phyloP scores from a whole-genome alignment of 1,140 invertebrate species.

The Pinna nobilis region DNA sequence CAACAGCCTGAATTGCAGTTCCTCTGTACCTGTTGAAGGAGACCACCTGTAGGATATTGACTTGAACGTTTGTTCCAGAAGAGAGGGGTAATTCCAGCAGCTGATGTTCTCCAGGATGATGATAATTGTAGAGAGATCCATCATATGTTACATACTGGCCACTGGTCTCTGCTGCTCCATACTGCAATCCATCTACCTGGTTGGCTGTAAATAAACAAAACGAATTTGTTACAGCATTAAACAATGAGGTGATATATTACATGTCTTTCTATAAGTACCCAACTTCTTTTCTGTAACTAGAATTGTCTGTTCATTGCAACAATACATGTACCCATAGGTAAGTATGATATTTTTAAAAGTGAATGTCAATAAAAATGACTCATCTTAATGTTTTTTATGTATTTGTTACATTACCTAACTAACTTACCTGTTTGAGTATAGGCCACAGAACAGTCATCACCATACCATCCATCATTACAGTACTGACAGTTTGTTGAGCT shows the following conservation, averaged over 20 bases:
- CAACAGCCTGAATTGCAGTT: constrained; percentile 15
- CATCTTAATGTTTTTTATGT: not conserved
- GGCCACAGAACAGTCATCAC: constrained; percentile 51
- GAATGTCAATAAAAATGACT: not conserved
- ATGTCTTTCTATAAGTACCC: too few relatives aligned
- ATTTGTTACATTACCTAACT: too few relatives aligned
- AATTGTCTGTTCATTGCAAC: not conserved
- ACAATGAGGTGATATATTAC: too few relatives aligned
- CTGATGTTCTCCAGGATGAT: constrained; percentile 46
- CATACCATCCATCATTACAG: constrained; percentile 48
- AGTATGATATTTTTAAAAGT: not conserved
- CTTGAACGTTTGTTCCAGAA: constrained; percentile 8
- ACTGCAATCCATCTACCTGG: not conserved
- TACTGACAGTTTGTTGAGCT: constrained; percentile 35
- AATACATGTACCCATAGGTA: not conserved
- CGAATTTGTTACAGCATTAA: too few relatives aligned
- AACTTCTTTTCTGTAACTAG: too few relatives aligned
- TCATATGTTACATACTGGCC: constrained; percentile 52
- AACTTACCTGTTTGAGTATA: constrained; percentile 12
- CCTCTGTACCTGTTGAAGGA: constrained; percentile 12
- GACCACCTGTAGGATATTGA: constrained; percentile 24
- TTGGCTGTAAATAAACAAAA: not conserved
- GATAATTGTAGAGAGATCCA: constrained; percentile 47
- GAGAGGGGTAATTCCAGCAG: constrained; percentile 8
- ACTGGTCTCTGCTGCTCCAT: constrained; percentile 13